A percentile compares a stretch with the other conserved stretches of the same genome.
Conservation (phyloP, 1,140 invertebrate genomes). For the Colletes latitarsis region DNA sequence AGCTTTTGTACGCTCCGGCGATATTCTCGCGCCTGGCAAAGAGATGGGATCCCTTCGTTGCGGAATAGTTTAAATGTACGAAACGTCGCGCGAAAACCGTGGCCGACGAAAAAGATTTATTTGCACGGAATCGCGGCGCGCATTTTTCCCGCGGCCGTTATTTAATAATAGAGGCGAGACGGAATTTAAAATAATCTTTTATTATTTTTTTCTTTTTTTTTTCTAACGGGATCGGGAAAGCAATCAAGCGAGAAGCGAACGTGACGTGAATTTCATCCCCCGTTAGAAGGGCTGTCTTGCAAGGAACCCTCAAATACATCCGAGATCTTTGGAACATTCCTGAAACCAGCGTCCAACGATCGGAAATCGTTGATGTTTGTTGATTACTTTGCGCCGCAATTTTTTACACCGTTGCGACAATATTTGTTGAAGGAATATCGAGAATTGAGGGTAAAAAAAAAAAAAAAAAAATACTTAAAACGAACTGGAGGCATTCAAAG, state of each 20-base stretch:
- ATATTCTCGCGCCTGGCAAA: not conserved
- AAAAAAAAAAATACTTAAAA: too few species aligned
- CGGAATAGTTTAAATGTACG: conserved; percentile 9
- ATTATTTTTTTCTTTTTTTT: not conserved
- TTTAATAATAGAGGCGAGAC: not conserved
- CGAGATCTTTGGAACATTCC: not conserved
- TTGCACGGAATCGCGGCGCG: not conserved
- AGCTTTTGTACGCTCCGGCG: not conserved
- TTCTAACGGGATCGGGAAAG: conserved; percentile 8
- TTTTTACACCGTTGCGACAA: too few species aligned
- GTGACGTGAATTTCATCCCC: conserved; percentile 11
- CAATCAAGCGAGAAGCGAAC: conserved; percentile 9
- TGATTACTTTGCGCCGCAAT: too few species aligned
- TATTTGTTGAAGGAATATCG: too few species aligned
- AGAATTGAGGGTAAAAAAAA: too few species aligned
- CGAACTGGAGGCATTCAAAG: too few species aligned
- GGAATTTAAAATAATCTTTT: conserved; percentile 13
- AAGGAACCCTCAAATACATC: not conserved
- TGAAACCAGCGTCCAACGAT: too few species aligned
- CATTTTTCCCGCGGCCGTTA: conserved; percentile 12
- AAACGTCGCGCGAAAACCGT: not conserved
- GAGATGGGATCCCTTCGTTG: not conserved
- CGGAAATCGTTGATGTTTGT: too few species aligned
- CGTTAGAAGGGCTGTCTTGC: not conserved
- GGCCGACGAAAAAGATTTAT: not conserved